phyloP scores from a whole-genome alignment of 53 echinoderm and acorn worm species.

The Paracentrotus lividus region DNA sequence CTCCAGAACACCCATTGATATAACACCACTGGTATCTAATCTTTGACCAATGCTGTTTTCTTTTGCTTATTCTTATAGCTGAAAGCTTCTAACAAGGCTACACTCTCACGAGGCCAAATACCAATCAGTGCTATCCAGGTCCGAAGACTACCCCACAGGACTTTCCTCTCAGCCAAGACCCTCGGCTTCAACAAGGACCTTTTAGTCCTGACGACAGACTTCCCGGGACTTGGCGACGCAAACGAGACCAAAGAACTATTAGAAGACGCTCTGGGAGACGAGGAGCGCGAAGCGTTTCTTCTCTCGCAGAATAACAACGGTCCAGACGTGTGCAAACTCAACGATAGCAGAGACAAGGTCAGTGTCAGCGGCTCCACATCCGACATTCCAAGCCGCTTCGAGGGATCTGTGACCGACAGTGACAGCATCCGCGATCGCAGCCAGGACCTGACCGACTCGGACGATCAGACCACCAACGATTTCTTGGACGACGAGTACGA shows the following conservation, averaged over 20 bases:
- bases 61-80: slow-evolving; percentile 17
- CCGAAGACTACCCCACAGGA: slow-evolving; percentile 81
- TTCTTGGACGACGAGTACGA: slow-evolving; percentile 88
- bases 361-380: slow-evolving; percentile 50
- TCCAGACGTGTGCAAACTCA: background rate
- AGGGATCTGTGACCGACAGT: slow-evolving; percentile 61
- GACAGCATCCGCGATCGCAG: slow-evolving; percentile 70
- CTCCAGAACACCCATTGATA: no score
- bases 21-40: background rate
- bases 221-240: slow-evolving; percentile 71
- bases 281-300: slow-evolving; percentile 61
- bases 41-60: background rate
- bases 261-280: slow-evolving; percentile 73
- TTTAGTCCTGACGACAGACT: slow-evolving; percentile 85
- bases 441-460: slow-evolving; percentile 64
- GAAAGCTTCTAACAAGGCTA: slow-evolving; percentile 76
- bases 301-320: slow-evolving; percentile 69
- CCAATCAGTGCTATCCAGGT: slow-evolving; percentile 98
- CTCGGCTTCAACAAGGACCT: slow-evolving; percentile 90
- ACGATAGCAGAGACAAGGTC: slow-evolving; percentile 2
- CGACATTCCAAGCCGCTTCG: slow-evolving; percentile 68
- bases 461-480: slow-evolving; percentile 75
- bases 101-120: slow-evolving; percentile 86
- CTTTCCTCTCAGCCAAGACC: slow-evolving; percentile 78
- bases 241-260: slow-evolving; percentile 72